Percentiles rank a stretch among this genome's conserved stretches.
phyloP scores from a whole-genome alignment of 2,113 vertebrate species.

The Brachyhypopomus gauderio region DNA sequence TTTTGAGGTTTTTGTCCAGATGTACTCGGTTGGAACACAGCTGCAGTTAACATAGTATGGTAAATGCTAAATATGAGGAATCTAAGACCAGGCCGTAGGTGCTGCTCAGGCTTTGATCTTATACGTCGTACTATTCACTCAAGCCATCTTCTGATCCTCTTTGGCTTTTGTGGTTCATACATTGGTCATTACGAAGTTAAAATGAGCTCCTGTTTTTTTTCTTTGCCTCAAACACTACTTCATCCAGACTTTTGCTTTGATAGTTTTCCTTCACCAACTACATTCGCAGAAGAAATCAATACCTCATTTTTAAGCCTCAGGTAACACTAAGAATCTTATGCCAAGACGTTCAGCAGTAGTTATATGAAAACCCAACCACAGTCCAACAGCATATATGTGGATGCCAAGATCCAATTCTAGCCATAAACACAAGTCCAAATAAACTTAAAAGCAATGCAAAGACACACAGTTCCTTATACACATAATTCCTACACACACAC shows the following conservation, averaged over 20 bases:
- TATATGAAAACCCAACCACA: neutral
- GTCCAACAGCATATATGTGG: neutral
- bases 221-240: constrained; percentile 57
- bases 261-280: constrained; percentile 67
- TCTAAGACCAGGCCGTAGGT: neutral
- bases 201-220: constrained; percentile 17
- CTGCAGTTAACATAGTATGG: neutral
- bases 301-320: constrained; percentile 78
- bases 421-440: neutral
- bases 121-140: neutral
- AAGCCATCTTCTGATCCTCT: neutral
- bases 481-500: neutral
- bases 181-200: neutral
- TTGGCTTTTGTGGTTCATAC: neutral
- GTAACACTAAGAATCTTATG: constrained; percentile 62
- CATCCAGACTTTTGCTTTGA: constrained; percentile 58
- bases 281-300: constrained; percentile 74
- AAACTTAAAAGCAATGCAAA: too few relatives aligned
- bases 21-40: constrained; percentile 17
- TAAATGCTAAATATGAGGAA: neutral
- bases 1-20: constrained; percentile 7
- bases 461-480: too few relatives aligned
- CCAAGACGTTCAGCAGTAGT: constrained; percentile 57
- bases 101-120: neutral
- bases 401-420: neutral